Percentiles rank a stretch among this genome's conserved stretches.
These are phyloP conservation scores for Empis stercorea DNA, from an alignment of 2,888 invertebrate genomes.

Conservation along the genomic window DNA sequence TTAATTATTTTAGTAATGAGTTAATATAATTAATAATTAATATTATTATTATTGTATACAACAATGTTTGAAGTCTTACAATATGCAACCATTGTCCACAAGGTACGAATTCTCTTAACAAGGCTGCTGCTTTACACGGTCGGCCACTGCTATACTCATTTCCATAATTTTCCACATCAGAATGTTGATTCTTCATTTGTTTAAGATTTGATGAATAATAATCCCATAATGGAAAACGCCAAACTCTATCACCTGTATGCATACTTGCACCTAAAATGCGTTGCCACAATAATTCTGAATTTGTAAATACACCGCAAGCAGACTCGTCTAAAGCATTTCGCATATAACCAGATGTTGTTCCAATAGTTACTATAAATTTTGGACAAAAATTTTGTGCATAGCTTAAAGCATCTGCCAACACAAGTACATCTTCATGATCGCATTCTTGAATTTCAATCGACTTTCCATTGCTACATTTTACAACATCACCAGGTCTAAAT, in stretches of 20 bases:
- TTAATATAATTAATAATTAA: too few species aligned
- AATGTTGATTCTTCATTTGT: background rate
- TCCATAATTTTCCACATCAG: conserved; percentile 33
- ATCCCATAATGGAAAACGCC: conserved; percentile 71
- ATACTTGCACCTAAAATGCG: conserved; percentile 51
- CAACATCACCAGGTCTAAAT: conserved; percentile 68
- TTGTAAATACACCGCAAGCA: conserved; percentile 63
- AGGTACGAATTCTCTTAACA: conserved; percentile 51
- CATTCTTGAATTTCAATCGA: conserved; percentile 53
- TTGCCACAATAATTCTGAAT: conserved; percentile 54
- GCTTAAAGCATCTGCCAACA: conserved; percentile 63
- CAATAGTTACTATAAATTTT: conserved; percentile 58
- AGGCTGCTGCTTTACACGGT: conserved; percentile 61
- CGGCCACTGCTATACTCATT: conserved; percentile 31
- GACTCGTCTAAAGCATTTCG: conserved; percentile 48
- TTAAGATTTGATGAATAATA: conserved; percentile 40
- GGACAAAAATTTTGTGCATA: conserved; percentile 56
- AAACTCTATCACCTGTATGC: conserved; percentile 66
- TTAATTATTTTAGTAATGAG: too few species aligned
- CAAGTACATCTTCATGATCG: conserved; percentile 63
- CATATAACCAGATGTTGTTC: conserved; percentile 63
- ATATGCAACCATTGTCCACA: conserved; percentile 59
- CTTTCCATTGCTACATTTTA: conserved; percentile 61
- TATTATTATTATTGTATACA: too few species aligned
- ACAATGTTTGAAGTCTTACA: conserved; percentile 28